Base-by-base conservation (phyloP, 2,888 invertebrate genomes). In the Tanaodytes sp. region DNA sequence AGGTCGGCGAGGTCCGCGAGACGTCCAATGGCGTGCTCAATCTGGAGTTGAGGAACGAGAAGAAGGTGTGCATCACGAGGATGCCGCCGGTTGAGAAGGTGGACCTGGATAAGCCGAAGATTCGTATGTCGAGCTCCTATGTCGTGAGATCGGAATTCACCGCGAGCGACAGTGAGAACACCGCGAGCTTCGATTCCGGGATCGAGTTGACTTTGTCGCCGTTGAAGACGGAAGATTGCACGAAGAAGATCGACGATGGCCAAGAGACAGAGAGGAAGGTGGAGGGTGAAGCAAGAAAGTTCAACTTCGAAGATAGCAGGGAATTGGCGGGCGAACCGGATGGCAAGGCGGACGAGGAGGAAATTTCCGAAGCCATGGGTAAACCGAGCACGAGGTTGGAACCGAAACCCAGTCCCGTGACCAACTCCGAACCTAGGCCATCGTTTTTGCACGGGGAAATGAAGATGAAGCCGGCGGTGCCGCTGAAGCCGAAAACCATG, bases 321-420 rank as follows among this genome's bases (percentile, higher is more conserved):
- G 94, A 94, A 79, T 85, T 91, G 73, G 94, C 93, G 6, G 94
- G 94, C 6, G 94, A 93, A 78, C 94, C 94, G 0, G 94, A 94
- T 78, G 94, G 94, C n/a, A 89, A 92, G 75, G 93, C 94, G 11
- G 94, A 94, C 85, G 92, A 93, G 0, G 93, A 93, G 77, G 91
- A 91, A 37, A 85, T 88, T 1, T 87, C 87, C 18, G 91, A 91
- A 82, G 90, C 91, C 0, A 91, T 92, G 0, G 90, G 90, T 14
- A 63, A 63, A 18, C 33, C 19, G 8, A 61, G 31, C 30, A 30
- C 6, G 12, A 43, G 57, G 9, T 18, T 63, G 0, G 54, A 45
- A 16, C 46, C 46, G 15, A 67, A 57, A 4, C 15, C 16, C 6
- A 45, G 43, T 5, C 5, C 57, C 12, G 2, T 19, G 8, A 48